Evolutionary conservation across 2,888 invertebrate species (phyloP).

Genomic region (Melieria omissa): DNA sequence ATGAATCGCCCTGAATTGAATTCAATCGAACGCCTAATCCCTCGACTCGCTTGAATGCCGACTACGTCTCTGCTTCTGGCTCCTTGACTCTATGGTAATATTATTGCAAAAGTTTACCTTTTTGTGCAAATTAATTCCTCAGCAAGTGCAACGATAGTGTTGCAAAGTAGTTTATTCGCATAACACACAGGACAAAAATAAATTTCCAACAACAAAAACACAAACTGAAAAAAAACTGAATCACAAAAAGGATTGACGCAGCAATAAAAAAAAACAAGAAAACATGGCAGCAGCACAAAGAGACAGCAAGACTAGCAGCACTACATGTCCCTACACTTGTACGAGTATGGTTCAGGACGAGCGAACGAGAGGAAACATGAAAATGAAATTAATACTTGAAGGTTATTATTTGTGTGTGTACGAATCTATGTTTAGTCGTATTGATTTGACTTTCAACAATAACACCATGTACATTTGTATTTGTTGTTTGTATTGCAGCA

Average conservation of each 20-base stretch:
- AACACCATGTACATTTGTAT: too few species aligned
- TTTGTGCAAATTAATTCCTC: slow-evolving; percentile 22
- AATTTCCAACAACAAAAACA: too few species aligned
- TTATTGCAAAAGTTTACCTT: slow-evolving; percentile 30
- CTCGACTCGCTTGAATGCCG: too few species aligned
- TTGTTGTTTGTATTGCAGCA: too few species aligned
- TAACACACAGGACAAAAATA: too few species aligned
- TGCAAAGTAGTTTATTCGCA: too few species aligned
- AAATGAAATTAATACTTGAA: slow-evolving; percentile 29
- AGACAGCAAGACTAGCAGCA: not conserved
- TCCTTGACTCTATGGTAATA: not conserved
- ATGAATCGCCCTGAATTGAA: too few species aligned
- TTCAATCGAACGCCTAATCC: too few species aligned
- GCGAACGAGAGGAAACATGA: not conserved
- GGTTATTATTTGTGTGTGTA: slow-evolving; percentile 21
- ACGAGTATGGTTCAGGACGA: not conserved
- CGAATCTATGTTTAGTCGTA: not conserved
- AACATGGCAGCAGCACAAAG: not conserved
- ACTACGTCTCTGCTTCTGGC: too few species aligned
- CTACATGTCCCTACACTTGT: not conserved
- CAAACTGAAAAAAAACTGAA: too few species aligned
- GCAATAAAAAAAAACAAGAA: slow-evolving; percentile 17
- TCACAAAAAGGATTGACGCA: not conserved
- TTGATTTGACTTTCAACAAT: too few species aligned
- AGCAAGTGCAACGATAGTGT: too few species aligned